Evolutionary conservation across 2,888 invertebrate species (phyloP).

Genomic region (Cephus sareptanus): DNA sequence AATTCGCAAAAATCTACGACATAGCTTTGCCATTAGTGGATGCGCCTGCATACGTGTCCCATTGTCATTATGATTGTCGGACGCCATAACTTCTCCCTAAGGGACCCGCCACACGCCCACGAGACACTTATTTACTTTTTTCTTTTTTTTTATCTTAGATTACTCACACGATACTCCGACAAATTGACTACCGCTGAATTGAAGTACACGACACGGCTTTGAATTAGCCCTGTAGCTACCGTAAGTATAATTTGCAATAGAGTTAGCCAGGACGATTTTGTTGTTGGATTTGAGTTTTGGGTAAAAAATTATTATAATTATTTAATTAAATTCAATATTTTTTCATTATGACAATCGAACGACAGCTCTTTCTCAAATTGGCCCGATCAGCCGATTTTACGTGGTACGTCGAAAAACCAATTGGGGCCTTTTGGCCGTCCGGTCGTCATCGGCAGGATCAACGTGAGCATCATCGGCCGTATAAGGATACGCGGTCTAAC

Average conservation of each 20-base stretch:
- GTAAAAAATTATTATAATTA: not conserved
- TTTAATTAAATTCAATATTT: not conserved
- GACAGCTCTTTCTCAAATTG: not conserved
- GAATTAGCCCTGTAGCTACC: not conserved
- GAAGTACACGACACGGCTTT: not conserved
- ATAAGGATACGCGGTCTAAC: conserved; percentile 14
- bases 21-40: conserved; percentile 25
- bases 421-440: not conserved
- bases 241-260: not conserved
- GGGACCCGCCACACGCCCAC: conserved; percentile 14
- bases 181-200: not conserved
- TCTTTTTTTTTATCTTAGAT: not conserved
- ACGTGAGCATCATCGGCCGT: not conserved
- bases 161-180: not conserved
- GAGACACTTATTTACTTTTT: conserved; percentile 15
- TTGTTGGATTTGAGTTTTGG: not conserved
- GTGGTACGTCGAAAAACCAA: not conserved
- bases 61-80: conserved; percentile 29
- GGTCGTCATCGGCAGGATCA: not conserved
- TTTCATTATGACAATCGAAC: not conserved
- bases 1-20: conserved; percentile 17
- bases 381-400: not conserved
- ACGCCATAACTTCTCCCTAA: conserved; percentile 21
- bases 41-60: not conserved
- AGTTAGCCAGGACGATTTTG: not conserved